A percentile compares a stretch with the other conserved stretches of the same genome.
Evolutionary conservation across 2,888 invertebrate genomes (phyloP).

Genomic region (Calephelis perditalis): DNA sequence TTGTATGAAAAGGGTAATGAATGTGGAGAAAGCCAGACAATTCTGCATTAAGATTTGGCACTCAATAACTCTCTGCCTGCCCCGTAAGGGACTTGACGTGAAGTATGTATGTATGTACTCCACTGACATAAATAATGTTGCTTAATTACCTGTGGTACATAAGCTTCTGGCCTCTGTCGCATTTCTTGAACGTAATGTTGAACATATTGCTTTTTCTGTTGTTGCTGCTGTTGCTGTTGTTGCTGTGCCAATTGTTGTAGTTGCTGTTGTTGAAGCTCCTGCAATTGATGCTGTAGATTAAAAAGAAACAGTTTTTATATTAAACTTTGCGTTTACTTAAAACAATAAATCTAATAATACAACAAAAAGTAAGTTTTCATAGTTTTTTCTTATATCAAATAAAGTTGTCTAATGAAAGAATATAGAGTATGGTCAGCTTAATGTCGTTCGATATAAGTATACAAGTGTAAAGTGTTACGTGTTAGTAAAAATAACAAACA

Average conservation of each 20-base stretch:
- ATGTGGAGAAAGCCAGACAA: too few relatives aligned
- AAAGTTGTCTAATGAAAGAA: not conserved
- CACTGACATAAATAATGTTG: not conserved
- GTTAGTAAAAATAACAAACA: too few relatives aligned
- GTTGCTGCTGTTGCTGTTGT: conserved; percentile 45
- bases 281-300: conserved; percentile 38
- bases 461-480: too few relatives aligned
- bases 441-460: too few relatives aligned
- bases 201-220: conserved; percentile 47
- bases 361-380: too few relatives aligned
- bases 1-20: too few relatives aligned
- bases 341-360: too few relatives aligned
- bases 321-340: conserved; percentile 20
- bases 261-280: conserved; percentile 49
- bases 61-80: too few relatives aligned
- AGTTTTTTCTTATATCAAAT: not conserved
- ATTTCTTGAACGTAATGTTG: conserved; percentile 51
- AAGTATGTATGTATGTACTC: too few relatives aligned
- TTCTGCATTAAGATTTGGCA: too few relatives aligned
- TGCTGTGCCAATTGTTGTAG: conserved; percentile 49
- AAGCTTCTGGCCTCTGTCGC: conserved; percentile 52
- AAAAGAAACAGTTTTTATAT: conserved; percentile 21
- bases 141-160: conserved; percentile 43
- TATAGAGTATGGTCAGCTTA: not conserved
- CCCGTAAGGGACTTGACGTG: too few relatives aligned